A percentile compares a stretch with the other conserved stretches of the same genome.
Evolutionary conservation across 2,797 vertebrate genomes (phyloP).

Genomic region (Carcharodon carcharias): DNA sequence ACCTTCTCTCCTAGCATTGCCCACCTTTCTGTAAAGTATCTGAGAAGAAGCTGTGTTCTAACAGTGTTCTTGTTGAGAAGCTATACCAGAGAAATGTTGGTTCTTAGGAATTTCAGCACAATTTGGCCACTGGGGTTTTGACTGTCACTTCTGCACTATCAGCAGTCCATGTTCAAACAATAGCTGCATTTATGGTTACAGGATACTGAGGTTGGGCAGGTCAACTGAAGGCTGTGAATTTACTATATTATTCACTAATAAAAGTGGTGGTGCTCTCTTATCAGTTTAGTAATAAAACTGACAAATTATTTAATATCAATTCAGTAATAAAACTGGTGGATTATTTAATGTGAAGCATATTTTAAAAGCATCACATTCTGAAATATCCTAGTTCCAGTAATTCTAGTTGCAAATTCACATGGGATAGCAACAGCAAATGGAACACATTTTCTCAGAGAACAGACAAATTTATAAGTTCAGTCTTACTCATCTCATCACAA

Average conservation of each 20-base stretch:
- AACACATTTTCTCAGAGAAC: neutral
- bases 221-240: neutral
- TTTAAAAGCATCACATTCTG: neutral
- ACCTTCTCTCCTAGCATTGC: neutral
- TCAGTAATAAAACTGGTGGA: neutral
- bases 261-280: neutral
- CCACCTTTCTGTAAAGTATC: neutral
- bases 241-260: constrained; percentile 14
- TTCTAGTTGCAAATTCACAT: neutral
- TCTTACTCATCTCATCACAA: neutral
- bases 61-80: neutral
- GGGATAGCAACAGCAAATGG: neutral
- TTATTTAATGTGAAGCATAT: neutral
- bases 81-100: neutral
- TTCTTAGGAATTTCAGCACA: neutral
- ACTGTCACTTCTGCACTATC: neutral
- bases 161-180: neutral
- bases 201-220: neutral
- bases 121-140: neutral
- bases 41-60: neutral
- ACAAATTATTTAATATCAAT: neutral
- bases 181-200: neutral
- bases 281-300: constrained; percentile 1
- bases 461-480: neutral
- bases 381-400: neutral